Evolutionary conservation across 2,113 vertebrate genomes (phyloP).

Genomic region (Numida meleagris): DNA sequence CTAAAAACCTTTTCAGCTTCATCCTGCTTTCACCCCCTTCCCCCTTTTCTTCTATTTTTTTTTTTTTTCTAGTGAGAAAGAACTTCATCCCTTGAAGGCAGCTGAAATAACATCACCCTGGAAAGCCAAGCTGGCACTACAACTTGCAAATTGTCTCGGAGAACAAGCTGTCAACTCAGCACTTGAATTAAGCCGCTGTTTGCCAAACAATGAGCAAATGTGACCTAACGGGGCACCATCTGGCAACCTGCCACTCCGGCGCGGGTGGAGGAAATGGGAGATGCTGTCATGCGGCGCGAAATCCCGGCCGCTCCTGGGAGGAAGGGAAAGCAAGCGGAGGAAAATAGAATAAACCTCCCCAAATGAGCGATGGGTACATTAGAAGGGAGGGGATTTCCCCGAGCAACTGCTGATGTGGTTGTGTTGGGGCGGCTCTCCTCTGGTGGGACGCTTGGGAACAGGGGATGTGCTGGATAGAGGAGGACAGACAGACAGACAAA

Average conservation of each 20-base stretch:
- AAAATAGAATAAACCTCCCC: neutral
- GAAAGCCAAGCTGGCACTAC: conserved; percentile 67
- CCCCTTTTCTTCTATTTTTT: neutral
- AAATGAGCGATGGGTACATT: neutral
- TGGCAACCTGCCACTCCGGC: conserved; percentile 59
- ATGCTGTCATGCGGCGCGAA: neutral
- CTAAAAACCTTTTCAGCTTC: neutral
- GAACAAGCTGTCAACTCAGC: conserved; percentile 75
- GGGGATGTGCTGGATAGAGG: neutral
- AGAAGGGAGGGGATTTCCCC: neutral
- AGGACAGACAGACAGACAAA: neutral
- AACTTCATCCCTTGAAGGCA: conserved; percentile 60
- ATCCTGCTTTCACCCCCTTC: neutral
- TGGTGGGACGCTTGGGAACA: neutral
- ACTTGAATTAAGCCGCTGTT: conserved; percentile 68
- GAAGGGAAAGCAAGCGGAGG: neutral
- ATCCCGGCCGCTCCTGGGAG: neutral
- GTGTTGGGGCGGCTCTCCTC: neutral
- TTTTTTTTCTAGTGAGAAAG: neutral
- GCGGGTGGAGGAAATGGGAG: conserved; percentile 1
- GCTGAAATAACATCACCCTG: conserved; percentile 53
- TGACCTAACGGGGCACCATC: conserved; percentile 72
- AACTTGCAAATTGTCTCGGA: conserved; percentile 69
- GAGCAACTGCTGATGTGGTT: neutral
- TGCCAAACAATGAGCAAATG: conserved; percentile 72